Evolutionary conservation across 2,113 vertebrate genomes (phyloP).

Genomic region (Anhinga anhinga): DNA sequence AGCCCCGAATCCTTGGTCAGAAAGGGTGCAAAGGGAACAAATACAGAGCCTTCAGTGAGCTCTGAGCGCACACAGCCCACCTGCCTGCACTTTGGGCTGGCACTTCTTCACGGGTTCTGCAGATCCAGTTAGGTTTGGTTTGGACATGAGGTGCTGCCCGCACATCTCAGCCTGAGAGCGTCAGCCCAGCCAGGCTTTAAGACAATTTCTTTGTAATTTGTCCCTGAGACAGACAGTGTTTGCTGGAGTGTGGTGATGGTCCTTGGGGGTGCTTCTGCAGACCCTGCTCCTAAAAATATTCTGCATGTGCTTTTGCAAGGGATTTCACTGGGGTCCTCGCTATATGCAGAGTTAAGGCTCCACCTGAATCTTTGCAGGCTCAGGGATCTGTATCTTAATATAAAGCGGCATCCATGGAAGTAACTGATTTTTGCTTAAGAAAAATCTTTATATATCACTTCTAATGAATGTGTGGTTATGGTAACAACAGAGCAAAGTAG

Average conservation of each 20-base stretch:
- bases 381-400: background rate
- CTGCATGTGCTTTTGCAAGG: background rate
- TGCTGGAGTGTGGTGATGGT: background rate
- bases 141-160: rapidly evolving
- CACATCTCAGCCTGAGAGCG: rapidly evolving
- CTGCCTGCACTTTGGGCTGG: background rate
- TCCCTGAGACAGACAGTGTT: background rate
- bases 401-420: background rate
- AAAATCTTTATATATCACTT: background rate
- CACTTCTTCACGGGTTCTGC: background rate
- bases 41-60: background rate
- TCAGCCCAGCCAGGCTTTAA: background rate
- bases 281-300: background rate
- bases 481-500: background rate
- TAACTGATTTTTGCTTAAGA: background rate
- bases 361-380: background rate
- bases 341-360: rapidly evolving
- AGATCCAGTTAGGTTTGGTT: background rate
- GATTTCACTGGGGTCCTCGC: background rate
- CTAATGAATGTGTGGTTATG: background rate
- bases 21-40: background rate
- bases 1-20: background rate
- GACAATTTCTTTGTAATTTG: background rate
- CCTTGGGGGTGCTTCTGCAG: background rate
- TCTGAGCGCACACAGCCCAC: rapidly evolving